A percentile compares a stretch with the other conserved stretches of the same genome.
These are phyloP conservation scores for Trachymyrmex septentrionalis DNA, from an alignment of 1,140 invertebrate species.

Conservation along the genomic window DNA sequence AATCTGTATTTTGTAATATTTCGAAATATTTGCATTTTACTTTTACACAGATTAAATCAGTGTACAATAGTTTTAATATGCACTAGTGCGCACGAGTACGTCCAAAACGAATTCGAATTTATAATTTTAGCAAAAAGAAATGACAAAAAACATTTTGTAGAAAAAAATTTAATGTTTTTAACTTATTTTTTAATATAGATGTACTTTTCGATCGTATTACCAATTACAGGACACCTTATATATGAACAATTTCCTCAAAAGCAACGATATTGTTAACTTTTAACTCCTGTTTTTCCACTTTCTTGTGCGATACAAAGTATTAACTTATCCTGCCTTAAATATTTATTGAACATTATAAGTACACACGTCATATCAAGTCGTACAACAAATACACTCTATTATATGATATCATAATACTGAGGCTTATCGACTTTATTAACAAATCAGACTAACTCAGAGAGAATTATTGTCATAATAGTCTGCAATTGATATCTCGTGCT, in stretches of 20 bases:
- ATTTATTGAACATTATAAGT: constrained; percentile 71
- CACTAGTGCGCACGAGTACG: too few relatives aligned
- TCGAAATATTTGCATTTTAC: too few relatives aligned
- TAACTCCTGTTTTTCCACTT: constrained; percentile 27
- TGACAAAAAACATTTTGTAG: background rate
- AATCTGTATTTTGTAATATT: too few relatives aligned
- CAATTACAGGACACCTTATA: constrained; percentile 35
- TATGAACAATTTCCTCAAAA: constrained; percentile 45
- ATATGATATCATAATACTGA: constrained; percentile 57
- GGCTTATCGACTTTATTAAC: constrained; percentile 53
- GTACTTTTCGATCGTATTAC: background rate
- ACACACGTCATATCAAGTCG: constrained; percentile 64
- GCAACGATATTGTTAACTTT: constrained; percentile 10
- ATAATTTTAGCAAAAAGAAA: constrained; percentile 5
- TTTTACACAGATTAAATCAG: too few relatives aligned
- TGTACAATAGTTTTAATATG: too few relatives aligned
- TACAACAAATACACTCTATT: constrained; percentile 63
- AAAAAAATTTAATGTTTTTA: background rate
- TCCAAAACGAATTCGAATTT: background rate
- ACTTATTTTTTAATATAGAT: background rate
- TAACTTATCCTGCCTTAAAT: constrained; percentile 39
- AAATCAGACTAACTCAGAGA: constrained; percentile 77
- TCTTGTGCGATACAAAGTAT: constrained; percentile 66
- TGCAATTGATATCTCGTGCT: constrained; percentile 69
- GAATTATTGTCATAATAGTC: constrained; percentile 82